These are phyloP conservation scores for Lampropteryx suffumata DNA, from an alignment of 2,888 invertebrate genomes.

Conservation along the genomic window DNA sequence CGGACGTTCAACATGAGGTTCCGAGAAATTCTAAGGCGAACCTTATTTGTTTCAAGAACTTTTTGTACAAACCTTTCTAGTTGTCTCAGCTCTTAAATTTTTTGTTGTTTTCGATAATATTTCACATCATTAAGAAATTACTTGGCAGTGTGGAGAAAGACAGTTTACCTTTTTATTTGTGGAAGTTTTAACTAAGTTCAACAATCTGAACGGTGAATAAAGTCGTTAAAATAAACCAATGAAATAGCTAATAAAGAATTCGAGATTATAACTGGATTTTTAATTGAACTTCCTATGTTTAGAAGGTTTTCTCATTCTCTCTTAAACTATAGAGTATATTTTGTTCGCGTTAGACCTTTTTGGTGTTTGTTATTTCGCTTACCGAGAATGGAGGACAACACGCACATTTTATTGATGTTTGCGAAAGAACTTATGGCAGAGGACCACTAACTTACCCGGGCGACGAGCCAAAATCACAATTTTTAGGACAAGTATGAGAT, in stretches of 20 bases:
- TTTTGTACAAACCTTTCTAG: background rate
- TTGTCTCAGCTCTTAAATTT: constrained; percentile 1
- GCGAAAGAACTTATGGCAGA: constrained; percentile 37
- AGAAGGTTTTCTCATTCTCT: constrained; percentile 13
- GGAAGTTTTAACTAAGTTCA: constrained; percentile 11
- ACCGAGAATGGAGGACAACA: constrained; percentile 23
- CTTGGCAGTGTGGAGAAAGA: background rate
- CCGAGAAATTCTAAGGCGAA: constrained; percentile 15
- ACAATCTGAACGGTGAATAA: constrained; percentile 13
- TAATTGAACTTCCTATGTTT: constrained; percentile 17
- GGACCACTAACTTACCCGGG: constrained; percentile 36
- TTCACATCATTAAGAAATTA: constrained; percentile 1
- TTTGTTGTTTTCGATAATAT: background rate
- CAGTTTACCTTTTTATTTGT: constrained; percentile 4
- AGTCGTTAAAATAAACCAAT: constrained; percentile 11
- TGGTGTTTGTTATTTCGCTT: constrained; percentile 5
- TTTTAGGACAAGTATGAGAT: constrained; percentile 38
- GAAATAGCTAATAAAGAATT: constrained; percentile 7
- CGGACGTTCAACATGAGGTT: constrained; percentile 17
- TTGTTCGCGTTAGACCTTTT: background rate
- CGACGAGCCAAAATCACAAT: constrained; percentile 39
- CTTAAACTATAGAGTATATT: background rate
- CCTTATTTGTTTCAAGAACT: constrained; percentile 10
- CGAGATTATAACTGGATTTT: constrained; percentile 22
- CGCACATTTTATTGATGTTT: constrained; percentile 36